A percentile compares a stretch with the other conserved stretches of the same genome.
phyloP scores from a whole-genome alignment of 1,140 invertebrate genomes.

The Hetaerina americana region DNA sequence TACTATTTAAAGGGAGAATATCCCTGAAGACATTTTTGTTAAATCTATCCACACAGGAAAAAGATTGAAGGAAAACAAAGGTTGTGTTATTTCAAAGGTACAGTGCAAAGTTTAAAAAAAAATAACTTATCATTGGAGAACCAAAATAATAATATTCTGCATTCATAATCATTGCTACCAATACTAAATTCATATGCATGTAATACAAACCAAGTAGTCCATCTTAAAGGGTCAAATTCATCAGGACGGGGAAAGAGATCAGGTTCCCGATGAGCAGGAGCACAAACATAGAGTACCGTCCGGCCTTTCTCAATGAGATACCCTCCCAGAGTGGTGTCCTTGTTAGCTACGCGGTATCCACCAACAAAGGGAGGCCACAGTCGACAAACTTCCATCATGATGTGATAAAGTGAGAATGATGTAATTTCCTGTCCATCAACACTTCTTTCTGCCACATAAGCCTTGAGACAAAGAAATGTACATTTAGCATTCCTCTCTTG shows the following conservation, averaged over 20 bases:
- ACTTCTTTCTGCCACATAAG: background rate
- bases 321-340: background rate
- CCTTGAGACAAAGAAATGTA: background rate
- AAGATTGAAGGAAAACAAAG: too few species aligned
- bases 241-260: background rate
- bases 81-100: too few species aligned
- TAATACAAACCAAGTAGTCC: background rate
- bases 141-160: too few species aligned
- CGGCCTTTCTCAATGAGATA: background rate
- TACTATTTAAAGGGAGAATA: too few species aligned
- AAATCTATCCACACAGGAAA: too few species aligned
- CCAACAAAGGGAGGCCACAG: background rate
- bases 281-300: background rate
- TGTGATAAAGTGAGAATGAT: background rate
- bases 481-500: too few species aligned
- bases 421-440: background rate
- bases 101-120: too few species aligned
- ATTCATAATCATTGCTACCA: too few species aligned
- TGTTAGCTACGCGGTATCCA: background rate
- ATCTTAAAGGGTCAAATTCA: background rate
- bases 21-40: too few species aligned
- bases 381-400: background rate
- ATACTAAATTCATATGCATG: too few species aligned
- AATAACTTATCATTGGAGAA: too few species aligned
- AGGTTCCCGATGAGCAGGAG: background rate